Conservation (phyloP, 2,888 invertebrate genomes). For the Lathronympha strigana region DNA sequence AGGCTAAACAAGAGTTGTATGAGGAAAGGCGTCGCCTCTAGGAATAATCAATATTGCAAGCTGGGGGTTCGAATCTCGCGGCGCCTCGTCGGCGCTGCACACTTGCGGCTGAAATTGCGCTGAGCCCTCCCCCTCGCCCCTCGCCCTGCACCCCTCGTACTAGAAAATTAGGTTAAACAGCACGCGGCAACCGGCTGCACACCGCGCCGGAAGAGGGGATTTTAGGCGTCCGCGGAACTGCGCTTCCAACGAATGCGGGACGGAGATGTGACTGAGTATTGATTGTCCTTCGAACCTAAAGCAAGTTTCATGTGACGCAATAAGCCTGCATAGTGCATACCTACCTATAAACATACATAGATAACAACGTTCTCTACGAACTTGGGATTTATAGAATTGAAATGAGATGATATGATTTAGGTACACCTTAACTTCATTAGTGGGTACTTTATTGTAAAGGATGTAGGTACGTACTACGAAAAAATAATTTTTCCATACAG, state of each 20-base stretch:
- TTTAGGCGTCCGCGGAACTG: constrained; percentile 75
- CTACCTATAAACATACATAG: constrained; percentile 1
- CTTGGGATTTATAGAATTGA: not conserved
- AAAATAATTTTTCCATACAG: too few species aligned
- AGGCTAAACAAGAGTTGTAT: constrained; percentile 23
- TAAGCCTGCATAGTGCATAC: constrained; percentile 40
- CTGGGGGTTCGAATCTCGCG: constrained; percentile 68
- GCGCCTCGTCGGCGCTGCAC: constrained; percentile 72
- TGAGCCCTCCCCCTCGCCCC: constrained; percentile 61
- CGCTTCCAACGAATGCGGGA: constrained; percentile 79
- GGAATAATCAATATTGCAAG: constrained; percentile 76
- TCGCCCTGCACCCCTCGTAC: constrained; percentile 72
- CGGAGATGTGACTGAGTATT: constrained; percentile 81
- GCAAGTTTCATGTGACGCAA: constrained; percentile 62
- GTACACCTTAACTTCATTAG: not conserved
- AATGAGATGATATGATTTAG: not conserved
- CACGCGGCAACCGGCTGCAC: constrained; percentile 76
- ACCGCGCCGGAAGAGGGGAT: constrained; percentile 78
- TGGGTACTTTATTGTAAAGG: too few species aligned
- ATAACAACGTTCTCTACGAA: not conserved
- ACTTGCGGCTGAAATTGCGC: constrained; percentile 76
- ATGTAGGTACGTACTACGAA: too few species aligned
- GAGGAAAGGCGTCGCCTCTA: constrained; percentile 35
- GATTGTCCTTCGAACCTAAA: constrained; percentile 75
- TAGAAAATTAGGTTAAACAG: constrained; percentile 83